Evolutionary conservation across 1,140 invertebrate genomes (phyloP).

Genomic region (Paralvinella palmiformis): DNA sequence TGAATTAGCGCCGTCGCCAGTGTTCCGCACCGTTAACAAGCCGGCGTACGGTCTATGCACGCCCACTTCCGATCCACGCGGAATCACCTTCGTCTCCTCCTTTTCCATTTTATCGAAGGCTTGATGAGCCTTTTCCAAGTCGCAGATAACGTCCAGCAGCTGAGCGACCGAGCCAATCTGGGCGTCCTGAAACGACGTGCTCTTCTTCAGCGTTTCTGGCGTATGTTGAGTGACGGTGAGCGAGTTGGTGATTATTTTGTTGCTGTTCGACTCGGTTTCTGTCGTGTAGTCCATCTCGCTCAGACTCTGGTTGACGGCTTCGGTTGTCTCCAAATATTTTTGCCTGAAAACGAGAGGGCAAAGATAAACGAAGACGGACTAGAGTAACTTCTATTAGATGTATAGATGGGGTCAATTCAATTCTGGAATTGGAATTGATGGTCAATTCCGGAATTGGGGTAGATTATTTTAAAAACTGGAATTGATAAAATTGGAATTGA

Average conservation of each 20-base stretch:
- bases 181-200: constrained; percentile 1
- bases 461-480: no score
- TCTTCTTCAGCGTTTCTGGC: neutral
- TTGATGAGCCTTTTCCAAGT: constrained; percentile 2
- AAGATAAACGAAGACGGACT: no score
- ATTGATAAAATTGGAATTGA: no score
- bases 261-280: neutral
- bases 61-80: no score
- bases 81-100: no score
- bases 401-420: no score
- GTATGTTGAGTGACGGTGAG: neutral
- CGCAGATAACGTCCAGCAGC: neutral
- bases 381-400: no score
- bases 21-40: no score
- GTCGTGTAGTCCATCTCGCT: neutral
- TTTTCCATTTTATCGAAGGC: neutral
- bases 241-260: neutral
- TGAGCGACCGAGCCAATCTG: neutral
- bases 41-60: no score
- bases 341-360: neutral
- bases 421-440: no score
- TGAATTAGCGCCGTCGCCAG: no score
- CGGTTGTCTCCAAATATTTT: neutral
- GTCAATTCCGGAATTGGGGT: no score
- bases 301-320: neutral